Conservation (phyloP, 2,888 invertebrate species). For the Parnassius orleans region DNA sequence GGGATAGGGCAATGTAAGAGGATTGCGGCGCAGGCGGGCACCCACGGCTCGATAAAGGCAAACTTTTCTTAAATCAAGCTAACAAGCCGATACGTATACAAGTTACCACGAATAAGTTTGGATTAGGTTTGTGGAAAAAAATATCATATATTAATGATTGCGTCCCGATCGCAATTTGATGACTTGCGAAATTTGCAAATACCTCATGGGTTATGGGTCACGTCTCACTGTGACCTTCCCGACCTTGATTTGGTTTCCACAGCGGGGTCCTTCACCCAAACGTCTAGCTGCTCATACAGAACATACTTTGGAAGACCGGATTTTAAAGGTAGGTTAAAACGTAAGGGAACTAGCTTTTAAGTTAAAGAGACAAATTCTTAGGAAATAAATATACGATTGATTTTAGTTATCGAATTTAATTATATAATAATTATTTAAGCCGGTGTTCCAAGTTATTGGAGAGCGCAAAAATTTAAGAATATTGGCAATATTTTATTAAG, state of each 20-base stretch:
- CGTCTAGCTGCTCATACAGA: constrained; percentile 59
- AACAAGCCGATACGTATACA: constrained; percentile 62
- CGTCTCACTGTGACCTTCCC: constrained; percentile 87
- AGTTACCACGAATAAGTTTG: constrained; percentile 56
- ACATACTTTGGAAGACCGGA: constrained; percentile 64
- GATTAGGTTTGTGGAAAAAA: constrained; percentile 51
- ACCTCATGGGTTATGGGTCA: constrained; percentile 82
- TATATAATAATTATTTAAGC: constrained; percentile 37
- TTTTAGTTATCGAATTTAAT: too few relatives aligned
- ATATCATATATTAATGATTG: constrained; percentile 52
- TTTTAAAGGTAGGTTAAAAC: constrained; percentile 32
- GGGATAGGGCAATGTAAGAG: constrained; percentile 58
- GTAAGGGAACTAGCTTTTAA: constrained; percentile 39
- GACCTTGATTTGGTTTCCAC: constrained; percentile 92
- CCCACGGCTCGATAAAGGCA: constrained; percentile 79
- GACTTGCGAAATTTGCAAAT: constrained; percentile 51
- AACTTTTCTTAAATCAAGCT: constrained; percentile 61
- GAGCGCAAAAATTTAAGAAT: constrained; percentile 64
- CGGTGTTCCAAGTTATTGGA: constrained; percentile 73
- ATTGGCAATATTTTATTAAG: constrained; percentile 67
- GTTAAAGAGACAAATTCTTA: too few relatives aligned
- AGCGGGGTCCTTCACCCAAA: constrained; percentile 83
- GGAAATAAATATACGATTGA: too few relatives aligned
- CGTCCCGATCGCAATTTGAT: constrained; percentile 50
- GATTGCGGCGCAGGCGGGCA: constrained; percentile 66